phyloP scores from a whole-genome alignment of 2,888 invertebrate genomes.

The Periphyllus acericola region DNA sequence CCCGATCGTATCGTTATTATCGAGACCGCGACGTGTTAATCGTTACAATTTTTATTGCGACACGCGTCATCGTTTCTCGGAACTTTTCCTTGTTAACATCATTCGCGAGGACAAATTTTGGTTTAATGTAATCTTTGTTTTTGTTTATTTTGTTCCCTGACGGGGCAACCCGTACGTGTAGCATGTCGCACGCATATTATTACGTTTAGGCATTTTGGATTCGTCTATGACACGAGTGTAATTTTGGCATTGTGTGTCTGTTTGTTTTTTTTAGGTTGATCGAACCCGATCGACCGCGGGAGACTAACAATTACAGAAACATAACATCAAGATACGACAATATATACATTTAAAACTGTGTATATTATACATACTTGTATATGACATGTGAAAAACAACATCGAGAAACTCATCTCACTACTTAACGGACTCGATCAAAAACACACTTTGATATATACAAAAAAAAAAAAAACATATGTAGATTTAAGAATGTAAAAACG shows the following conservation, averaged over 20 bases:
- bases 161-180: constrained; percentile 20
- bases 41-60: not conserved
- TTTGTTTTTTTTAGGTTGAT: constrained; percentile 62
- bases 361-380: constrained; percentile 36
- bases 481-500: constrained; percentile 59
- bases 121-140: not conserved
- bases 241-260: constrained; percentile 62
- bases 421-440: constrained; percentile 60
- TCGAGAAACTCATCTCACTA: constrained; percentile 53
- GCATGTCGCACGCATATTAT: constrained; percentile 35
- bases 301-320: constrained; percentile 59
- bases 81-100: not conserved
- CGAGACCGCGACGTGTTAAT: not conserved
- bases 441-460: constrained; percentile 1
- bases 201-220: constrained; percentile 20
- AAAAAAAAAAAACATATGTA: constrained; percentile 5
- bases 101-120: constrained; percentile 20
- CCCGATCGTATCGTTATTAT: not conserved
- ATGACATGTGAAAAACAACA: constrained; percentile 59
- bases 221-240: constrained; percentile 54
- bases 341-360: not conserved
- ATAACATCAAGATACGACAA: constrained; percentile 60
- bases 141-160: not conserved
- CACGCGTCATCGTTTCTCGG: not conserved
- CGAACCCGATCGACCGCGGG: constrained; percentile 60